Base-by-base conservation (phyloP, 2,797 vertebrate genomes). In the Mus minutoides region DNA sequence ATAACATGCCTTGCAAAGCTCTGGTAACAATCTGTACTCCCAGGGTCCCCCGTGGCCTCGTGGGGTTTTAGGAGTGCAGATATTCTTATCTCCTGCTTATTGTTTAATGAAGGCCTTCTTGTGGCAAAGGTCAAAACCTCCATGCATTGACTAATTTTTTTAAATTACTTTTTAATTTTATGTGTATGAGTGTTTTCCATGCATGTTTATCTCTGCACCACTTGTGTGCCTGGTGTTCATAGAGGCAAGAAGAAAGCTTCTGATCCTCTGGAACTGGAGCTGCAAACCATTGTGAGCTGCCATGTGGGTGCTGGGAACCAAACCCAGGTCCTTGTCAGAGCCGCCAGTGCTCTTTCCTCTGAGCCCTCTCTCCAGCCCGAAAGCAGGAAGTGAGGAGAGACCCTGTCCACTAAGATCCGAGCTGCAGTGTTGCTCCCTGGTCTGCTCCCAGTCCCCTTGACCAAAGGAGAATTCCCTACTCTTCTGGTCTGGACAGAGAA, bases 61-160 rank as follows among this genome's bases (percentile, higher is more conserved):
- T 43, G 19, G 58, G 9, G 69, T 67, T 21, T 29, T 79, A 80
- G 37, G 77, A 88, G 49, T 82, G 24, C 71, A 60, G 22, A 13
- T 92, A 37, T 37, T 96, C 43, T n/a, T 67, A 31, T 64, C 13
- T 94, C n/a, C 85, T 88, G 22, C 34, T 7, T 94, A 14, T 78
- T 91, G 7, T 37, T 90, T 88, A 95, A 73, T 82, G 89, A 13
- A 56, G 3, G 1, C n/a, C 93, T 93, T 69, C 49, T 17, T 60
- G 13, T 93, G n/a, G 52, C 60, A 83, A 17, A 21, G 54, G 62
- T 89, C 94, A 94, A 91, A 93, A 69, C 12, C 3, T 89, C 31
- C 31, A 2, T 60, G 19, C 56, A 22, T n/a, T 84, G 43, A 73
- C 56, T 56, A 54, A n/a, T 22, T n/a, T 26, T 71, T 21, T 21